Base-by-base conservation (phyloP, 23 tunicate genomes). In the Diplosoma virens region DNA sequence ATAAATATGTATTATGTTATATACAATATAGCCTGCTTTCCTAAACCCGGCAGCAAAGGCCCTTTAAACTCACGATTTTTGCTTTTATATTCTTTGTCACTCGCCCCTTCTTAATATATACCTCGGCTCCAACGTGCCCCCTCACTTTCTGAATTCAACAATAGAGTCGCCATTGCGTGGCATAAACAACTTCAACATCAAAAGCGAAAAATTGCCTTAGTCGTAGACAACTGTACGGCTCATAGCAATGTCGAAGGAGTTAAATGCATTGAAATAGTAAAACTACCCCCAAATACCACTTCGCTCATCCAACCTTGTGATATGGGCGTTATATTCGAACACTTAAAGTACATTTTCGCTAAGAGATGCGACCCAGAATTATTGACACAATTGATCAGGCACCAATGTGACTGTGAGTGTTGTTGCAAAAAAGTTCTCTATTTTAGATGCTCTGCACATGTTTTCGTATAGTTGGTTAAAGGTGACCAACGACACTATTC, bases 321-420 rank as follows among this genome's bases (percentile, higher is more conserved):
- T 22, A 58, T 58, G 65, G 65, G 65, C 65, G 25, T 58, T 58
- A 58, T n/a, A n/a, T 58, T n/a, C 24, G 25, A 20, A 58, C 65
- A 58, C 65, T 58, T 23, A 58, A 58, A 58, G 65, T 22, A 58
- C 26, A n/a, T 58, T 58, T 20, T 58, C 65, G 65, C 65, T 23
- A 58, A 5, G 65, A 58, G 26, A 58, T 58, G 21, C 16, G 65
- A 58, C 21, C 65, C 65, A 58, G 25, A 58, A 58, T 9, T 11
- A n/a, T n/a, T n/a, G n/a, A n/a, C n/a, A n/a, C n/a, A n/a, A 58
- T 58, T 11, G 21, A 58, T 58, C 50, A 41, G 50, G 50, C 50
- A 41, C 50, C 50, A 41, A 41, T 41, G 50, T 41, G 50, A 41
- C 11, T 41, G 50, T 14, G 50, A 41, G 50, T 41, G 50, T 41